Evolutionary conservation across 2,888 invertebrate species (phyloP), one percentile per base, ranked within the genome.

Genomic region (Metellina segmentata): DNA sequence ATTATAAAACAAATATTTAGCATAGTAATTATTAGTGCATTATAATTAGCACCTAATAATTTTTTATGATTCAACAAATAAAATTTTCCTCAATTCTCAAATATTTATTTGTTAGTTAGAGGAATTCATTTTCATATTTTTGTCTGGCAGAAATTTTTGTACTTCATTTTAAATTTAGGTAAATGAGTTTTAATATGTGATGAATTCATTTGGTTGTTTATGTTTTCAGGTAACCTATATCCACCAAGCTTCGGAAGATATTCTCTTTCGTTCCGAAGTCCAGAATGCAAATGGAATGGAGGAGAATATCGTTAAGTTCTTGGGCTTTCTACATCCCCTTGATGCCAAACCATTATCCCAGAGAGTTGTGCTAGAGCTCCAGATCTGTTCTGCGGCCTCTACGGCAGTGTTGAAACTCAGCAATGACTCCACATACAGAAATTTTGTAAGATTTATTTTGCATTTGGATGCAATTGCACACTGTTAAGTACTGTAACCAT

Each of bases 241-340:
- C 7, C 98, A 98, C 94, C 97, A 97, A 6, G 98, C 98, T 0
- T 97, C 97, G 77, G 97, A 96, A 52, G 97, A 97, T 94, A 97
- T 98, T 95, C 96, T 96, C 52, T 94, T 94, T 89, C 96, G 97
- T 0, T 97, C 97, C 0, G 96, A 95, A 77, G 93, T 94, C 88
- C 87, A 93, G 95, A 93, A 94, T 49, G 85, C 91, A 81, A 94
- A 34, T 88, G 93, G 81, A 92, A 94, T 96, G 6, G 98, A 97
- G 16, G 97, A 97, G 94, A 96, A 97, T 96, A 95, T 96, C 48
- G 97, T 98, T 0, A 96, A 97, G 34, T 95, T 98, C 5, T 95
- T 97, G 19, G 98, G 98, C 0, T 98, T 97, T 95, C 96, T 98
- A 11, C 96, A 98, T 93, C 97, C 98, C 9, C 97, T 98, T 19